phyloP scores from a whole-genome alignment of 1,140 invertebrate genomes.

The Sminthurinus signatus region DNA sequence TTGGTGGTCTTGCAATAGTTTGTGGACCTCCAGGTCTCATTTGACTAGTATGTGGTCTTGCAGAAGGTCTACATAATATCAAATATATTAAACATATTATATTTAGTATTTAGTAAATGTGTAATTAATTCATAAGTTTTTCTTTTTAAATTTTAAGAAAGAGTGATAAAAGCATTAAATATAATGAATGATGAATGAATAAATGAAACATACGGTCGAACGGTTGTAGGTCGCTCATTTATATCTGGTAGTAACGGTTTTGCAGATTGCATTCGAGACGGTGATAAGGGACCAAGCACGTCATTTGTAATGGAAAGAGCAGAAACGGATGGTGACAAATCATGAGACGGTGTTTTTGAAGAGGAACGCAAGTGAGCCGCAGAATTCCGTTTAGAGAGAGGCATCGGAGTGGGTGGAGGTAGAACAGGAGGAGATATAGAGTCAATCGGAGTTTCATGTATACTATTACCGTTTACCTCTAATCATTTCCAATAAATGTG shows the following conservation, averaged over 20 bases:
- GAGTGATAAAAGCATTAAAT: too few relatives aligned
- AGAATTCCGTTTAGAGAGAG: neutral
- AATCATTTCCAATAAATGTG: too few relatives aligned
- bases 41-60: slow-evolving; percentile 32
- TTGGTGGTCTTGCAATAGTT: slow-evolving; percentile 61
- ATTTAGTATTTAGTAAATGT: too few relatives aligned
- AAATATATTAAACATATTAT: too few relatives aligned
- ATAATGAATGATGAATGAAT: too few relatives aligned
- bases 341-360: neutral
- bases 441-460: too few relatives aligned
- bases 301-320: neutral
- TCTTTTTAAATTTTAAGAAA: too few relatives aligned
- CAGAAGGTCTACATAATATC: slow-evolving; percentile 5
- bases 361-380: neutral
- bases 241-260: neutral
- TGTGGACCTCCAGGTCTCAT: slow-evolving; percentile 57
- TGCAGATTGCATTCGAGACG: neutral
- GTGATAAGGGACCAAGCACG: neutral
- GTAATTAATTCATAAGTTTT: too few relatives aligned
- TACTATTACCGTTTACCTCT: too few relatives aligned
- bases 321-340: neutral
- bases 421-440: too few relatives aligned
- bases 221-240: neutral
- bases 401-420: neutral
- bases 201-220: too few relatives aligned